Evolutionary conservation across 1,140 invertebrate species (phyloP), one percentile per base, ranked within the genome.

Genomic region (Rhynchophorus ferrugineus): DNA sequence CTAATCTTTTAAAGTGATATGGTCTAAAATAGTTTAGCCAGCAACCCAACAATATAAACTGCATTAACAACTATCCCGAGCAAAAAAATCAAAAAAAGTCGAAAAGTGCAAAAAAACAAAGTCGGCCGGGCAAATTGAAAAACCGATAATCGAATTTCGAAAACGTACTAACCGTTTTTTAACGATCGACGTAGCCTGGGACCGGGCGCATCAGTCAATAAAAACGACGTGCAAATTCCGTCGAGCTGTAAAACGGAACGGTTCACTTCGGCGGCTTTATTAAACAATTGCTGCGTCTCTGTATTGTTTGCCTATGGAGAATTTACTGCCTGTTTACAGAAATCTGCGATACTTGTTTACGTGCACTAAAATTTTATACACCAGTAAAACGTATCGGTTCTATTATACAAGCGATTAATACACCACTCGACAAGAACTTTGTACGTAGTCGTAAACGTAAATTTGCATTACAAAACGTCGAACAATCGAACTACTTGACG

Each of bases 331-430:
- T 33, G 35, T 48, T 48, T 48, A 48, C 35, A 38, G 45, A 33
- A 48, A 48, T 46, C 45, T 48, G 45, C 35, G 35, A 48, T 11
- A 18, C 45, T 48, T 48, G 45, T 48, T 48, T 48, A 48, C 35
- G 45, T 20, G 34, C 16, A 48, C 34, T 48, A 48, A 48, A 48
- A 48, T 48, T 48, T 48, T 48, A 48, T 48, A 35, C 35, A 16
- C 13, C 16, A 36, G 17, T 36, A 48, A 48, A 38, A 48, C 35
- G 11, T 48, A 48, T 48, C 19, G 45, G 17, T 48, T n/a, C 17
- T 19, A 33, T 29, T 29, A 29, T 29, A 29, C 24, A 11, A 11
- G 5, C 24, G n/a, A n/a, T n/a, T n/a, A n/a, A n/a, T n/a, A n/a
- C n/a, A n/a, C n/a, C n/a, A n/a, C n/a, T n/a, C n/a, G n/a, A n/a